phyloP scores from a whole-genome alignment of 2,888 invertebrate species.

The Eilema depressum region DNA sequence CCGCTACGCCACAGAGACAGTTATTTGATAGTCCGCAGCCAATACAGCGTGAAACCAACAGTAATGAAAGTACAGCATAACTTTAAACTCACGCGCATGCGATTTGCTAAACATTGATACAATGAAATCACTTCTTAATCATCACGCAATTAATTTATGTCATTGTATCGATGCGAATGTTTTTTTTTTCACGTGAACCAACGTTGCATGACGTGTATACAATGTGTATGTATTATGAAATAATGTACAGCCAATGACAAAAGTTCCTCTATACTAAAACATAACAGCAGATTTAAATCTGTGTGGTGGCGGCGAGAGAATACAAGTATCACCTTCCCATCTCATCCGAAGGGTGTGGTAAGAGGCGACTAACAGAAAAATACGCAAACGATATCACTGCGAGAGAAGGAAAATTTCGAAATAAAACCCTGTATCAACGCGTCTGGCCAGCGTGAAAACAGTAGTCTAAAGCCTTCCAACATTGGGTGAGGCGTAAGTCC shows the following conservation, averaged over 20 bases:
- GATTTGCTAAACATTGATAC: conserved; percentile 21
- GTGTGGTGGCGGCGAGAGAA: too few species aligned
- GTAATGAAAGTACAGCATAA: conserved; percentile 34
- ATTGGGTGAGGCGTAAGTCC: too few species aligned
- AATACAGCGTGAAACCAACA: conserved; percentile 5
- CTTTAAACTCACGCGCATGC: conserved; percentile 35
- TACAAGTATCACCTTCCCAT: too few species aligned
- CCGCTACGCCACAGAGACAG: too few species aligned
- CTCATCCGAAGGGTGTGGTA: too few species aligned
- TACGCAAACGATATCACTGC: too few species aligned
- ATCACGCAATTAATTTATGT: conserved; percentile 25
- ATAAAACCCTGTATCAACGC: too few species aligned
- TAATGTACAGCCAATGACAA: not conserved
- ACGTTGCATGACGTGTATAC: conserved; percentile 27
- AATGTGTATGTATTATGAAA: conserved; percentile 23
- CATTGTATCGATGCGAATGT: conserved; percentile 28
- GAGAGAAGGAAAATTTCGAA: too few species aligned
- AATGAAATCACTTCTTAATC: conserved; percentile 1
- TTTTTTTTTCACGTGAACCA: conserved; percentile 22
- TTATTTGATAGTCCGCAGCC: not conserved
- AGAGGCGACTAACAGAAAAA: too few species aligned
- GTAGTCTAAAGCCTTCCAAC: too few species aligned
- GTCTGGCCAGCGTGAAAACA: too few species aligned
- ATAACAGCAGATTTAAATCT: too few species aligned
- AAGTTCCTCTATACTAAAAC: not conserved